Percentiles rank a stretch among this genome's conserved stretches.
phyloP scores from a whole-genome alignment of 2,797 vertebrate species.

The Hybognathus amarus region DNA sequence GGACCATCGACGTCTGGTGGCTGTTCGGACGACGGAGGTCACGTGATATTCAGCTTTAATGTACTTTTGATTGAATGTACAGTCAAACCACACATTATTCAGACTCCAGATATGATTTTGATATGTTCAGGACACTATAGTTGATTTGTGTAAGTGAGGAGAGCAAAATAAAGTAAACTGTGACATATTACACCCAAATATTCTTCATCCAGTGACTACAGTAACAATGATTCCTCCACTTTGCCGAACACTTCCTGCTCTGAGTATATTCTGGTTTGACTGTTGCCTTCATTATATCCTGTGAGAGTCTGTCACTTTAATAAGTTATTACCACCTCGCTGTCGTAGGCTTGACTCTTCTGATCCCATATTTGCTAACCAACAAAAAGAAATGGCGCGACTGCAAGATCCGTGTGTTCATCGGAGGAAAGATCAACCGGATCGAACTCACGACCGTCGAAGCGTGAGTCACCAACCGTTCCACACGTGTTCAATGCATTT shows the following conservation, averaged over 20 bases:
- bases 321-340: neutral
- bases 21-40: slow-evolving; percentile 98
- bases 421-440: slow-evolving; percentile 97
- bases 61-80: neutral
- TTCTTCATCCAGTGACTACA: too few relatives aligned
- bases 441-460: slow-evolving; percentile 96
- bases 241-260: too few relatives aligned
- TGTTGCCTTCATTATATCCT: neutral
- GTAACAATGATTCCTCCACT: too few relatives aligned
- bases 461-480: slow-evolving; percentile 79
- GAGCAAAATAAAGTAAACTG: too few relatives aligned
- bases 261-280: too few relatives aligned
- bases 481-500: neutral
- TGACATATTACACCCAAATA: too few relatives aligned
- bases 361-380: slow-evolving; percentile 95
- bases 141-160: too few relatives aligned
- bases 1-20: slow-evolving; percentile 98
- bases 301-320: neutral
- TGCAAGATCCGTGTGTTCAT: slow-evolving; percentile 98
- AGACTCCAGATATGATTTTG: too few relatives aligned
- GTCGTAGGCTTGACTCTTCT: slow-evolving; percentile 89
- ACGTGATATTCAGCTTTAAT: neutral
- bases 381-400: slow-evolving; percentile 94
- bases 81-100: too few relatives aligned
- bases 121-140: too few relatives aligned